phyloP scores from a whole-genome alignment of 2,888 invertebrate genomes.

The Vandiemenella viatica region DNA sequence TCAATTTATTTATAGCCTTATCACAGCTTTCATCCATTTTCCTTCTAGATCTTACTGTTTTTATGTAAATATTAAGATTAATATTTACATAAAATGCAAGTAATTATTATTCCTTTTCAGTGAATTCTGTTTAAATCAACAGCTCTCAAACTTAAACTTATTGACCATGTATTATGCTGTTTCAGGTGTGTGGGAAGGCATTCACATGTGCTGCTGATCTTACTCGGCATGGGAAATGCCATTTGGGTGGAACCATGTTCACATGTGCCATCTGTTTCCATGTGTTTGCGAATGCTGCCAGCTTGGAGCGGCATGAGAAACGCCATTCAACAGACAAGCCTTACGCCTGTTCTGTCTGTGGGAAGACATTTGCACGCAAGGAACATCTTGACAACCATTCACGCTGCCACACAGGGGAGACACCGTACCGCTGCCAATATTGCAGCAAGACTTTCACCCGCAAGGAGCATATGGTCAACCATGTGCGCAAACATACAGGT shows the following conservation, averaged over 20 bases:
- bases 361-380: conserved; percentile 73
- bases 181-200: conserved; percentile 66
- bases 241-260: conserved; percentile 62
- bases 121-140: no score
- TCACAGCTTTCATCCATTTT: no score
- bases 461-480: conserved; percentile 66
- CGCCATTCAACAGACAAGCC: conserved; percentile 71
- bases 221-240: conserved; percentile 69
- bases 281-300: conserved; percentile 55
- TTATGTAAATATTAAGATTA: no score
- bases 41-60: no score
- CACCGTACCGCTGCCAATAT: conserved; percentile 62
- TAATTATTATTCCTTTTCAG: no score
- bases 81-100: no score
- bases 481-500: conserved; percentile 59
- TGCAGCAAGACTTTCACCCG: conserved; percentile 62
- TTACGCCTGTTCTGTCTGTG: conserved; percentile 70
- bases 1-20: no score
- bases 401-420: conserved; percentile 68
- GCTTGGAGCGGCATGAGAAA: conserved; percentile 62
- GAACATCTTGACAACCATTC: conserved; percentile 77
- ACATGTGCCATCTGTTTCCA: conserved; percentile 58
- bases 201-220: conserved; percentile 67
- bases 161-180: neutral
- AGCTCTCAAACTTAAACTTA: no score